phyloP scores from a whole-genome alignment of 2,888 invertebrate genomes.

The Tipula lateralis region DNA sequence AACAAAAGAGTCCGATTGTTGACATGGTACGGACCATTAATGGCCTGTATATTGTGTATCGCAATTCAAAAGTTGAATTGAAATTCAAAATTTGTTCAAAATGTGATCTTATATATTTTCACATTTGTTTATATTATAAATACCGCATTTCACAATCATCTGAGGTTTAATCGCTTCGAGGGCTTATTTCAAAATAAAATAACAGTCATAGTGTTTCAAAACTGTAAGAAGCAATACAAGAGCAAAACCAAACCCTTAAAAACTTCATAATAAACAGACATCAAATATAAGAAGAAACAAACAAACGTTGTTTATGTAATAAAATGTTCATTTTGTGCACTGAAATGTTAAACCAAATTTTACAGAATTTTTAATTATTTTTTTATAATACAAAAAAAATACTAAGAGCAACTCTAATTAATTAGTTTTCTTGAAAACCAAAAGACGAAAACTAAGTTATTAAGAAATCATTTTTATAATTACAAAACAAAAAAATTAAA shows the following conservation, averaged over 20 bases:
- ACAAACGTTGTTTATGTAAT: neutral
- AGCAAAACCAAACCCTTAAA: neutral
- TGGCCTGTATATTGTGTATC: too few species aligned
- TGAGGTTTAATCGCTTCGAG: too few species aligned
- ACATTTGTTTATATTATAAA: too few species aligned
- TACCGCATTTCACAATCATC: too few species aligned
- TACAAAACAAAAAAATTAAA: neutral
- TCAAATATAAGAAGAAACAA: neutral
- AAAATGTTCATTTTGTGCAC: neutral
- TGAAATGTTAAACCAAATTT: neutral
- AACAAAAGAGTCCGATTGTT: too few species aligned
- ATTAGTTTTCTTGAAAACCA: neutral
- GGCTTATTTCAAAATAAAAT: too few species aligned
- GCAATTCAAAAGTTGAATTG: too few species aligned
- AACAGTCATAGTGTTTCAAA: too few species aligned
- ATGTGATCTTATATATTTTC: too few species aligned
- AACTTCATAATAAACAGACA: neutral
- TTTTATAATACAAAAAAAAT: neutral
- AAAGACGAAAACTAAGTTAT: neutral
- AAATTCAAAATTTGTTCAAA: too few species aligned
- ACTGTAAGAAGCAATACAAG: neutral
- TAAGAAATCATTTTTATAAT: constrained; percentile 2
- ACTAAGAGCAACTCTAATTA: neutral
- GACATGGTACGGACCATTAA: too few species aligned
- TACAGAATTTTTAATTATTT: neutral